Evolutionary conservation across 1,140 invertebrate genomes (phyloP).

Genomic region (Drosophila parvula): DNA sequence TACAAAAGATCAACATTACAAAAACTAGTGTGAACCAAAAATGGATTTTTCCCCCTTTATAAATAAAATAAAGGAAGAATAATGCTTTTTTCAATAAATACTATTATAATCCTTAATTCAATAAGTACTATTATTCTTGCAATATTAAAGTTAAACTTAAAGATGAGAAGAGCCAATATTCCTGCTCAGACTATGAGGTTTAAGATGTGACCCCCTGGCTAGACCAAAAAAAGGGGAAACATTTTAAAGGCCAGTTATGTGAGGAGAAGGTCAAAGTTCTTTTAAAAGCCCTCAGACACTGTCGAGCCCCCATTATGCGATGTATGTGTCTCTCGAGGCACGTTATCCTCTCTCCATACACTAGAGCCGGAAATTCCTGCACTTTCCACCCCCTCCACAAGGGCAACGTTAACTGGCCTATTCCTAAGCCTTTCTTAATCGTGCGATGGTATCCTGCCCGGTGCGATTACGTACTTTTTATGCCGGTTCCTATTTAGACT

Average conservation of each 20-base stretch:
- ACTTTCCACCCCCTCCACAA: background rate
- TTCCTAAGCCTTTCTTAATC: conserved; percentile 12
- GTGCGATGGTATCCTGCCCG: conserved; percentile 23
- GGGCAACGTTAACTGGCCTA: conserved; percentile 38
- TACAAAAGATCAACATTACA: no score
- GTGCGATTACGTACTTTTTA: conserved; percentile 84
- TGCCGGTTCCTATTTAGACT: conserved; percentile 87
- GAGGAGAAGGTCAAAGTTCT: conserved; percentile 24
- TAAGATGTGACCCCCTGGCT: background rate
- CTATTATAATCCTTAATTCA: background rate
- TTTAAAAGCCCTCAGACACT: conserved; percentile 15
- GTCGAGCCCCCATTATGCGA: conserved; percentile 8
- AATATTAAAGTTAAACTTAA: background rate
- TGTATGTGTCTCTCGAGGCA: conserved; percentile 9
- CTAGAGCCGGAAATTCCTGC: conserved; percentile 14
- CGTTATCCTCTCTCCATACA: conserved; percentile 10
- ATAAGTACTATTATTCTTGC: background rate
- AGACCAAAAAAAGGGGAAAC: background rate
- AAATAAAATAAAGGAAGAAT: background rate
- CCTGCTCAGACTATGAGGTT: background rate
- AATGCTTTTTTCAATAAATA: background rate
- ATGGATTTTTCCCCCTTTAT: background rate
- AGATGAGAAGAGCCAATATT: background rate
- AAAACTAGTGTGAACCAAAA: no score
- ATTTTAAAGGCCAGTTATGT: conserved; percentile 5